A percentile compares a stretch with the other conserved stretches of the same genome.
Conservation (phyloP, 2,797 vertebrate genomes). For the Toxotes lorentzi region DNA sequence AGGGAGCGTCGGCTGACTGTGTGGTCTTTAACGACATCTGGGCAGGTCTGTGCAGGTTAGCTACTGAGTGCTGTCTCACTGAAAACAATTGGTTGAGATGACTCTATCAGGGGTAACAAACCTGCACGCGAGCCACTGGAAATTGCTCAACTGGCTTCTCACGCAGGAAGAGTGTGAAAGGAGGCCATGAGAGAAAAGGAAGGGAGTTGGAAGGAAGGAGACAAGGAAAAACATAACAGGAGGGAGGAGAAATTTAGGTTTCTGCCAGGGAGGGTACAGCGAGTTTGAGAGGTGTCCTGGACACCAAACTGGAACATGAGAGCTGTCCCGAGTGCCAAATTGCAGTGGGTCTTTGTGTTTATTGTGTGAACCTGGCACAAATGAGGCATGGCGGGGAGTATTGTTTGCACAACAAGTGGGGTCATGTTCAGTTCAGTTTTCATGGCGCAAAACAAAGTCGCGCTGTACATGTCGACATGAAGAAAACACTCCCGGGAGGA, state of each 20-base stretch:
- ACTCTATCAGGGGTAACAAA: conserved; percentile 76
- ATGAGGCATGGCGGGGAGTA: conserved; percentile 65
- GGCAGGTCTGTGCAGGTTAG: conserved; percentile 76
- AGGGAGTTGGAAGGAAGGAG: neutral
- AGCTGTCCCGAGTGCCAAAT: conserved; percentile 45
- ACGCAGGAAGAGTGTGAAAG: conserved; percentile 42
- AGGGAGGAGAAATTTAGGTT: conserved; percentile 39
- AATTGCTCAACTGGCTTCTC: conserved; percentile 63
- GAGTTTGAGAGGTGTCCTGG: conserved; percentile 51
- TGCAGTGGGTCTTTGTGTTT: conserved; percentile 66
- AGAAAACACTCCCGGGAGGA: conserved; percentile 63
- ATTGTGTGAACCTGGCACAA: conserved; percentile 65
- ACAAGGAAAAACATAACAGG: conserved; percentile 13
- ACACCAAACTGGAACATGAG: conserved; percentile 62
- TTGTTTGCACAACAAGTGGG: conserved; percentile 73
- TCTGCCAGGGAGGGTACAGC: conserved; percentile 35
- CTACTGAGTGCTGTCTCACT: conserved; percentile 43
- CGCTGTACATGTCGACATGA: conserved; percentile 49
- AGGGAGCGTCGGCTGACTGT: conserved; percentile 61
- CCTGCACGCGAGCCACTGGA: conserved; percentile 72
- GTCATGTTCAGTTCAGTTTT: conserved; percentile 72
- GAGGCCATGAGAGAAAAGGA: conserved; percentile 47
- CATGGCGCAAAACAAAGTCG: conserved; percentile 58
- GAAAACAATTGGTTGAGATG: conserved; percentile 75
- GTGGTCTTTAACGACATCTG: conserved; percentile 66